Conservation (phyloP, 2,888 invertebrate genomes). For the Eupeodes latifasciatus region DNA sequence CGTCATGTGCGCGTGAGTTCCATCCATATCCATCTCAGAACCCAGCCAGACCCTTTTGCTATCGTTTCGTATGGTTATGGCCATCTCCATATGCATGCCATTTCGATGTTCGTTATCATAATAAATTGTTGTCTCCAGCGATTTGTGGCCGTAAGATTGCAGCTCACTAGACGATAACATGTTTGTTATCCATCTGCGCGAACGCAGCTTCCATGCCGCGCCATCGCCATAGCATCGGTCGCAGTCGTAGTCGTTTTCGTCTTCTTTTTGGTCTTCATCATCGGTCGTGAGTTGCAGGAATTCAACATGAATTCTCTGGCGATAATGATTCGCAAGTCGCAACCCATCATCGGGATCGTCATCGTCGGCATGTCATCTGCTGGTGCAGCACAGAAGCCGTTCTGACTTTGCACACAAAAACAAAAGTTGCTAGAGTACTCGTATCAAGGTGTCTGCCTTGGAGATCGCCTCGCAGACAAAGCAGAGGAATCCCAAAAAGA, state of each 20-base stretch:
- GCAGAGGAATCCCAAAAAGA: constrained; percentile 50
- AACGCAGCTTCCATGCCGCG: too few species aligned
- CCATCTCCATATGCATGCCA: constrained; percentile 3
- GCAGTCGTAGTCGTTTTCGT: too few species aligned
- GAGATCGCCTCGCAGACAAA: constrained; percentile 42
- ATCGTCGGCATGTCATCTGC: constrained; percentile 48
- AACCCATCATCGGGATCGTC: constrained; percentile 62
- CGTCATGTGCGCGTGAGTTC: constrained; percentile 22
- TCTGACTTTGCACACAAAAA: constrained; percentile 33
- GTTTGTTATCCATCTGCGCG: constrained; percentile 20
- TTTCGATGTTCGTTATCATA: constrained; percentile 36
- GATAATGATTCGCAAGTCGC: constrained; percentile 65
- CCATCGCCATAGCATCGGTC: too few species aligned
- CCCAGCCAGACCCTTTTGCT: constrained; percentile 15
- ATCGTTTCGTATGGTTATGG: background rate
- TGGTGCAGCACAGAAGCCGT: constrained; percentile 24
- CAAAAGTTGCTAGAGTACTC: constrained; percentile 46
- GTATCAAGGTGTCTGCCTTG: constrained; percentile 55
- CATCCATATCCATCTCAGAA: background rate
- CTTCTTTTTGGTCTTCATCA: background rate
- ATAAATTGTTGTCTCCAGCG: constrained; percentile 55
- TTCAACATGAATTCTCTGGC: constrained; percentile 65
- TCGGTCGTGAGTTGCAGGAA: constrained; percentile 53
- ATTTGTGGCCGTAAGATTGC: constrained; percentile 35
- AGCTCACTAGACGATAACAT: constrained; percentile 50